Percentiles rank a stretch among this genome's conserved stretches.
These are phyloP conservation scores for Brachyhypopomus occidentalis DNA, from an alignment of 2,113 vertebrate species.

Conservation along the genomic window DNA sequence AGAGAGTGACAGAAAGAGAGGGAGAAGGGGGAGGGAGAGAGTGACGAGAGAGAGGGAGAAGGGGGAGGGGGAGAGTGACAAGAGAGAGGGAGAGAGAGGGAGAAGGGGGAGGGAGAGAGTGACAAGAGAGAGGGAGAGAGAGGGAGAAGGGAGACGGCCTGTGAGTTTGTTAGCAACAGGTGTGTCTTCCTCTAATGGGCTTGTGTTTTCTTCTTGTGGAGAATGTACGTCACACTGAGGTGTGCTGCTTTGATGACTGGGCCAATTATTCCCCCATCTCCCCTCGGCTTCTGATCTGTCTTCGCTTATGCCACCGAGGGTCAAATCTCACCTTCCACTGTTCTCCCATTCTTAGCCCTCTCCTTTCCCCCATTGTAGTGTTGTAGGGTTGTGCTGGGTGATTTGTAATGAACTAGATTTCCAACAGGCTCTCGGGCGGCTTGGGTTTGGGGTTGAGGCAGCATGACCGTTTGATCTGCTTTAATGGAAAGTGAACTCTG, in stretches of 20 bases:
- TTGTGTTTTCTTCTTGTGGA: slow-evolving; percentile 27
- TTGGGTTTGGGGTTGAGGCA: neutral
- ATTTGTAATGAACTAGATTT: neutral
- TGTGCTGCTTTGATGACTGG: slow-evolving; percentile 7
- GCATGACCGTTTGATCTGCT: neutral
- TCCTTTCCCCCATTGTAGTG: neutral
- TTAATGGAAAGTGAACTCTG: neutral
- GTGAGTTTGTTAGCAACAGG: neutral
- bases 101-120: neutral
- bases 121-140: neutral
- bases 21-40: neutral
- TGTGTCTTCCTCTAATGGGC: slow-evolving; percentile 33
- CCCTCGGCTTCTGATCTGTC: slow-evolving; percentile 7
- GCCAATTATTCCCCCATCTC: slow-evolving; percentile 35
- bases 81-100: neutral
- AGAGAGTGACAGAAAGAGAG: neutral
- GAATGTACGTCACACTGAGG: slow-evolving; percentile 13
- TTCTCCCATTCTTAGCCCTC: slow-evolving; percentile 1
- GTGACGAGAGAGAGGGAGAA: neutral
- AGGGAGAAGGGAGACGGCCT: slow-evolving; percentile 2
- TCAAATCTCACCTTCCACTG: neutral
- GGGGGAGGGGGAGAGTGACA: neutral
- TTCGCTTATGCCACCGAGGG: slow-evolving; percentile 7
- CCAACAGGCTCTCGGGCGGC: neutral
- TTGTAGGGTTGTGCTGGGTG: neutral